Percentiles rank a stretch among this genome's conserved stretches.
Evolutionary conservation across 1,140 invertebrate genomes (phyloP).

Genomic region (Agraylea sexmaculata): DNA sequence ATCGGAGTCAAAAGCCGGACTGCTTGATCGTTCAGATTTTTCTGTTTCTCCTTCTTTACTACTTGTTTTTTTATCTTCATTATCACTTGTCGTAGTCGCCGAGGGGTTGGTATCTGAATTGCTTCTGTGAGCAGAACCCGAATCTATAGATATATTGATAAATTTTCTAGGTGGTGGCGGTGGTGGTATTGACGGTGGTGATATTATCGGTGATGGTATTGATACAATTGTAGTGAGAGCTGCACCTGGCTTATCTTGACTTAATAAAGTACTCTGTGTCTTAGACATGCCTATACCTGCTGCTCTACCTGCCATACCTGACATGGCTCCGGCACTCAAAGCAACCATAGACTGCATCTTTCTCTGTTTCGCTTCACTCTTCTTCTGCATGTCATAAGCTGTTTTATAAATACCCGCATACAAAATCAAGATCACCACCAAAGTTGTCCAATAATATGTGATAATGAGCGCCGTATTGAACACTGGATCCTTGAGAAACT

Average conservation of each 20-base stretch:
- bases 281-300: constrained; percentile 75
- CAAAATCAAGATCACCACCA: constrained; percentile 84
- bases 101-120: constrained; percentile 45
- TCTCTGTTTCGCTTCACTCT: constrained; percentile 87
- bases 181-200: constrained; percentile 26
- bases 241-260: constrained; percentile 47
- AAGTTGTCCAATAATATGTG: constrained; percentile 94
- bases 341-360: constrained; percentile 92
- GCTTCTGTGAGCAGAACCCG: constrained; percentile 45
- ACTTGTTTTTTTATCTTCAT: constrained; percentile 34
- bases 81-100: constrained; percentile 41
- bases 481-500: constrained; percentile 94
- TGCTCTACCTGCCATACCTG: constrained; percentile 76
- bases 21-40: constrained; percentile 84
- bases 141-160: constrained; percentile 35
- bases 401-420: constrained; percentile 98
- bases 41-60: constrained; percentile 30
- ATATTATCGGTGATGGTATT: constrained; percentile 9
- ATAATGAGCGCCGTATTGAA: constrained; percentile 98
- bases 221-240: constrained; percentile 4
- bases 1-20: constrained; percentile 91
- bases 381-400: constrained; percentile 95
- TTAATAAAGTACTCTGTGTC: constrained; percentile 56
- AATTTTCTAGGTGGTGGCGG: constrained; percentile 29
- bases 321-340: constrained; percentile 74